phyloP scores from a whole-genome alignment of 2,113 vertebrate species.

The Hydrochoerus hydrochaeris region DNA sequence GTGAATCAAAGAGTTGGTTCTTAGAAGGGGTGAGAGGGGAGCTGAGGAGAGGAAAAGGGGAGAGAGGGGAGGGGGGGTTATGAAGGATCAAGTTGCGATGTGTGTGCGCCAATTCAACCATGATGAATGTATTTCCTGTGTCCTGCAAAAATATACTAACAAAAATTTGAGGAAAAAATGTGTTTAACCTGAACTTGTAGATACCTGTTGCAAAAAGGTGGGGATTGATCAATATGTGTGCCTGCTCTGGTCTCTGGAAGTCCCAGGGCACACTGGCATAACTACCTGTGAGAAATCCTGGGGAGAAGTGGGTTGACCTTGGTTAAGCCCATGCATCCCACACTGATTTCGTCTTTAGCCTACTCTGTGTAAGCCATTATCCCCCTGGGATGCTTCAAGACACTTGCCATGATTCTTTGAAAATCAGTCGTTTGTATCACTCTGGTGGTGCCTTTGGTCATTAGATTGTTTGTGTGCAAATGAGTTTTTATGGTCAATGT shows the following conservation, averaged over 20 bases:
- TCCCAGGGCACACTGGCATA: rapidly evolving
- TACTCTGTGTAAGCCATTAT: background rate
- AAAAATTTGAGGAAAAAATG: background rate
- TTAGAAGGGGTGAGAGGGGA: background rate
- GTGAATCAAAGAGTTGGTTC: background rate
- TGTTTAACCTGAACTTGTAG: background rate
- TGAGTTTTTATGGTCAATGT: background rate
- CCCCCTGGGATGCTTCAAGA: background rate
- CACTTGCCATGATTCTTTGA: background rate
- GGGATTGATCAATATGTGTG: background rate
- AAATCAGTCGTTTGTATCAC: background rate
- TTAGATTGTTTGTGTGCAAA: background rate
- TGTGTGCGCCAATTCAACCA: background rate
- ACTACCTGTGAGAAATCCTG: background rate
- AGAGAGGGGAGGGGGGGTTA: background rate
- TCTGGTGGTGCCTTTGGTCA: background rate
- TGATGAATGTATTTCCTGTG: background rate
- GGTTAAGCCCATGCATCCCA: rapidly evolving
- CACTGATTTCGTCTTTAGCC: background rate
- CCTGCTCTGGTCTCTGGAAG: background rate
- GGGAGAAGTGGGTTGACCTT: background rate
- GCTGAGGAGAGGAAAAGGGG: background rate
- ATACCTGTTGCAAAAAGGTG: background rate
- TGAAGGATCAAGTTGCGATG: background rate
- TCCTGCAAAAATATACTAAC: background rate